These are phyloP conservation scores for Phymastichus coffea DNA, from an alignment of 1,140 invertebrate species.

Conservation along the genomic window DNA sequence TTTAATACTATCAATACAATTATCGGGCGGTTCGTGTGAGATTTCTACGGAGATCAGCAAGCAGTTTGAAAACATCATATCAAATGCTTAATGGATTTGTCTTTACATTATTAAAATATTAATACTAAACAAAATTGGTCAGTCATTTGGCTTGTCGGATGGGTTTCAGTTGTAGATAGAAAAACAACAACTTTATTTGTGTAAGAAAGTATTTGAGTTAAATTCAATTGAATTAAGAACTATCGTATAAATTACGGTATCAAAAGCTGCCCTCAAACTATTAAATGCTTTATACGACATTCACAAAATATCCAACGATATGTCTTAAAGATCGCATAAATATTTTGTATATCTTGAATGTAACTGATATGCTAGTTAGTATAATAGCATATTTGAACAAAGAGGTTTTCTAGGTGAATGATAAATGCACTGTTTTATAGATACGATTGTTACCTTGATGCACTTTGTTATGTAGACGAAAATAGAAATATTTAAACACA, in stretches of 20 bases:
- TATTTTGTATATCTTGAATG: background rate
- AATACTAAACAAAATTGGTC: too few species aligned
- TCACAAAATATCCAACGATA: background rate
- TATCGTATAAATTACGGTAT: background rate
- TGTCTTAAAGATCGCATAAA: background rate
- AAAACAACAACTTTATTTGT: background rate
- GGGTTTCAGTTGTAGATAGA: too few species aligned
- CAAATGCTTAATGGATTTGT: too few species aligned
- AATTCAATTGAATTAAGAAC: too few species aligned
- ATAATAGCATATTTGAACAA: constrained; percentile 11
- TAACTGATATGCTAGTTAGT: background rate
- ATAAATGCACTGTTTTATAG: constrained; percentile 1
- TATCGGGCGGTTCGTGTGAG: too few species aligned
- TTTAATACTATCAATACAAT: too few species aligned
- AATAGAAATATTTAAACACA: too few species aligned
- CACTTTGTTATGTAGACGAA: background rate
- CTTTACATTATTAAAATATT: too few species aligned
- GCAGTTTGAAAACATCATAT: too few species aligned
- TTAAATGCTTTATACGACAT: background rate
- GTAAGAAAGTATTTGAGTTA: too few species aligned
- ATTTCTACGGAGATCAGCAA: too few species aligned
- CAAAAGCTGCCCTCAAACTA: background rate
- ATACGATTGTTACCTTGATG: background rate
- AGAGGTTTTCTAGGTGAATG: background rate
- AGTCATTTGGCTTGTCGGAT: too few species aligned